Evolutionary conservation across 2,888 invertebrate genomes (phyloP).

Genomic region (Acronicta psi): DNA sequence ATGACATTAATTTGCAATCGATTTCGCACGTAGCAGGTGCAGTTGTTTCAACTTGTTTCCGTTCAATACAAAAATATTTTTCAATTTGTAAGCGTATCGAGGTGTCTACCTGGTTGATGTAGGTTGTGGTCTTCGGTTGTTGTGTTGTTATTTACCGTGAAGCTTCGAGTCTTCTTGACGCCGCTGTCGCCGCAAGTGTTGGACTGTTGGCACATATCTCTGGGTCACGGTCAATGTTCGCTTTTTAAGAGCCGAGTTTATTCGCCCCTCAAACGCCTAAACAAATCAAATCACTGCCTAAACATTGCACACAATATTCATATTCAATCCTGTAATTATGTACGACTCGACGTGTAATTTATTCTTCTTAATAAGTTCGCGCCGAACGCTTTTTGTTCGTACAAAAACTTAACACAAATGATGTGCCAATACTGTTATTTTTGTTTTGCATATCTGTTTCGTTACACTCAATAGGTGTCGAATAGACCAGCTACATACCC

Average conservation of each 20-base stretch:
- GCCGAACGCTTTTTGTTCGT: conserved; percentile 72
- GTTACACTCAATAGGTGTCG: conserved; percentile 74
- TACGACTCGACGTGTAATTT: conserved; percentile 80
- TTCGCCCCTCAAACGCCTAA: conserved; percentile 65
- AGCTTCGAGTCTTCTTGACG: conserved; percentile 52
- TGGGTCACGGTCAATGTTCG: conserved; percentile 61
- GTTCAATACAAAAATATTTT: conserved; percentile 72
- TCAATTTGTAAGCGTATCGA: conserved; percentile 67
- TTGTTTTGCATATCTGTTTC: conserved; percentile 83
- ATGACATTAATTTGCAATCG: conserved; percentile 76
- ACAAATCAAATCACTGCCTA: conserved; percentile 77
- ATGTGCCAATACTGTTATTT: conserved; percentile 84
- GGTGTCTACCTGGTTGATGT: conserved; percentile 67
- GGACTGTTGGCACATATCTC: conserved; percentile 27
- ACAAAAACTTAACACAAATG: conserved; percentile 77
- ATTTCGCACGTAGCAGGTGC: conserved; percentile 74
- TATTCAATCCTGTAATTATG: conserved; percentile 70
- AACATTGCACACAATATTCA: conserved; percentile 73
- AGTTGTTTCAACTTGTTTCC: conserved; percentile 69
- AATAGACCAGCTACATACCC: conserved; percentile 38
- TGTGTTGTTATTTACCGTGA: conserved; percentile 68
- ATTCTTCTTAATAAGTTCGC: conserved; percentile 78
- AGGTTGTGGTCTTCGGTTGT: conserved; percentile 76
- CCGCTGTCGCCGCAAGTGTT: conserved; percentile 32
- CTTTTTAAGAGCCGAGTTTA: conserved; percentile 65